Evolutionary conservation across 1,140 invertebrate species (phyloP).

Genomic region (Drosophila tsacasi): DNA sequence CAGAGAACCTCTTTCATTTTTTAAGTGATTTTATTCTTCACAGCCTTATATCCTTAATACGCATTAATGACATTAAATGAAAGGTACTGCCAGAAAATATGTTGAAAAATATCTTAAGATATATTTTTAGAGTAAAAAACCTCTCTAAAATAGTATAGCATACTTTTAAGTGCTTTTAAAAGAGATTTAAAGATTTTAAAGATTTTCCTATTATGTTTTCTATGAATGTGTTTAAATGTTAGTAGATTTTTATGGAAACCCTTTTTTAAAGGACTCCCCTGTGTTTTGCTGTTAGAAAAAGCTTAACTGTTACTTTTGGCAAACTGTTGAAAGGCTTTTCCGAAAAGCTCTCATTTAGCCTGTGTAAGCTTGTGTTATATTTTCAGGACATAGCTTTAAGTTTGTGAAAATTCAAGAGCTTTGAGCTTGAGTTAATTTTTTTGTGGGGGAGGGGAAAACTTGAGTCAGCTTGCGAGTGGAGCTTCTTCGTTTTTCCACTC

Average conservation of each 20-base stretch:
- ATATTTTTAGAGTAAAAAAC: neutral
- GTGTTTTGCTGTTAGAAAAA: conserved; percentile 29
- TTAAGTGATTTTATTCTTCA: neutral
- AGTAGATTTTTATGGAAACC: no score
- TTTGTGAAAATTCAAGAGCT: neutral
- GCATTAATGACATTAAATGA: neutral
- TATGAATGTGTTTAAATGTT: conserved; percentile 18
- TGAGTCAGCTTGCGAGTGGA: conserved; percentile 8
- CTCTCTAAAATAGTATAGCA: neutral
- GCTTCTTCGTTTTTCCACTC: conserved; percentile 10
- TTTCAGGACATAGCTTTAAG: conserved; percentile 40
- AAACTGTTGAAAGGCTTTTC: conserved; percentile 6
- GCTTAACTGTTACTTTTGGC: conserved; percentile 24
- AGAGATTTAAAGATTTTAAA: neutral
- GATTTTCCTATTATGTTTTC: neutral
- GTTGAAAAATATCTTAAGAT: neutral
- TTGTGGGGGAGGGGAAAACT: neutral
- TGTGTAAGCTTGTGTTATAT: conserved; percentile 25
- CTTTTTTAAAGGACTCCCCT: conserved; percentile 14
- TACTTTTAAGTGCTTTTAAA: neutral
- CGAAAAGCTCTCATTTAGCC: conserved; percentile 7
- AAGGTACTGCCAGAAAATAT: neutral
- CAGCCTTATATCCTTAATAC: no score
- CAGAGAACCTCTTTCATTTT: neutral
- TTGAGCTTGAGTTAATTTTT: conserved; percentile 20